These are phyloP conservation scores for Chaunax sp. DNA, from an alignment of 2,797 vertebrate species.

Conservation along the genomic window DNA sequence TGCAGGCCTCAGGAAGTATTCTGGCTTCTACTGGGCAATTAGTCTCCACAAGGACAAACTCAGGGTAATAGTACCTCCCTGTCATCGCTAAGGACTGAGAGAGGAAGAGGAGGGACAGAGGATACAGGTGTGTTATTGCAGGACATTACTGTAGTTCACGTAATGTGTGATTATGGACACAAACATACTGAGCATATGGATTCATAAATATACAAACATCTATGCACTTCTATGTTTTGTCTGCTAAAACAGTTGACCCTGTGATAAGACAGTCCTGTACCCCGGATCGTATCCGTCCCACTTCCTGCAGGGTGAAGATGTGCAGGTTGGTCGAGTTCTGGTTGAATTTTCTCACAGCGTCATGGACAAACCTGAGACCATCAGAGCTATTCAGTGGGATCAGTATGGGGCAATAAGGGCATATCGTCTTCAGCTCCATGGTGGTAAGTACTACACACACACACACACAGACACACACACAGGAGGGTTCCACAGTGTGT, in stretches of 20 bases:
- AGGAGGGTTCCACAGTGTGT: background rate
- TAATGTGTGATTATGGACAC: too few species aligned
- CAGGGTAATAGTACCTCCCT: background rate
- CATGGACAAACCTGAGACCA: background rate
- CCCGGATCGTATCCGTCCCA: background rate
- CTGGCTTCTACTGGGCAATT: background rate
- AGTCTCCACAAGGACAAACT: slow-evolving; percentile 41
- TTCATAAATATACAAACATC: too few species aligned
- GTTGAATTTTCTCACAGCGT: slow-evolving; percentile 19
- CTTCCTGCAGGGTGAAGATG: slow-evolving; percentile 33
- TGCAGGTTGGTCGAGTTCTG: background rate
- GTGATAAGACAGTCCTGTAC: slow-evolving; percentile 20
- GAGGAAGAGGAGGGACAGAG: too few species aligned
- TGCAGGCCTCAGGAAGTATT: background rate
- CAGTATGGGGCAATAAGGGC: slow-evolving; percentile 26
- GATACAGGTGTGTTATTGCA: too few species aligned
- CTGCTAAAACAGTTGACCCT: too few species aligned
- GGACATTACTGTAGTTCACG: too few species aligned
- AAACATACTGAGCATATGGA: too few species aligned
- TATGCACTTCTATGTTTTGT: too few species aligned
- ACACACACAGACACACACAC: slow-evolving; percentile 15
- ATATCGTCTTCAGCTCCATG: accelerated
- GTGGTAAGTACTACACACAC: slow-evolving; percentile 6
- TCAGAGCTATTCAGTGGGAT: background rate
- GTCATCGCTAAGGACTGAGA: accelerated